Conservation (phyloP, 2,888 invertebrate species). For the Pteria penguin region DNA sequence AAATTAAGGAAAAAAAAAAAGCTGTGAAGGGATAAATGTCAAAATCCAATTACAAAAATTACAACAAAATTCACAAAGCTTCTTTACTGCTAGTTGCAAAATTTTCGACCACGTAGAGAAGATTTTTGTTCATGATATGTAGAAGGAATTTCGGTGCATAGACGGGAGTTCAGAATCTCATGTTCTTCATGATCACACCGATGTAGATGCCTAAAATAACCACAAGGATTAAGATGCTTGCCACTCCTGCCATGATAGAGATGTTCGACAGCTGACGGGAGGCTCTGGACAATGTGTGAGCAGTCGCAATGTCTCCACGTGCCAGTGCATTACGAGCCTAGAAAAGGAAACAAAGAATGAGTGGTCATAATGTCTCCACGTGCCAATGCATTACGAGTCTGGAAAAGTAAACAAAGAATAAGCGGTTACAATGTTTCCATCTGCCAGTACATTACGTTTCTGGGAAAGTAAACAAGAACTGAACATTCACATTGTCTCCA, state of each 20-base stretch:
- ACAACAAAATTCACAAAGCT: too few species aligned
- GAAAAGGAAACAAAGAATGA: constrained; percentile 15
- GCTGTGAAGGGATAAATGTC: too few species aligned
- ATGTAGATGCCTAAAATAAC: constrained; percentile 52
- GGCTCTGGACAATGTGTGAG: constrained; percentile 38
- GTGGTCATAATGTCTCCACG: constrained; percentile 48
- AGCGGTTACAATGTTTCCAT: constrained; percentile 46
- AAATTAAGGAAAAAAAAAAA: too few species aligned
- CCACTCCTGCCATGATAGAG: constrained; percentile 46
- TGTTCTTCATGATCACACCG: constrained; percentile 45
- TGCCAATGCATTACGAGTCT: constrained; percentile 48
- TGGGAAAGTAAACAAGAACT: constrained; percentile 28
- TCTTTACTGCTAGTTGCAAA: too few species aligned
- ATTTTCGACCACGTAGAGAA: too few species aligned
- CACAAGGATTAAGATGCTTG: constrained; percentile 34
- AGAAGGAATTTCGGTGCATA: too few species aligned
- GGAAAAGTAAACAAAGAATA: constrained; percentile 17
- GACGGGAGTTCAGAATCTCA: too few species aligned
- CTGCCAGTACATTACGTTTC: constrained; percentile 45
- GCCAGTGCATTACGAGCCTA: constrained; percentile 49
- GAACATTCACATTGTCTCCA: constrained; percentile 44
- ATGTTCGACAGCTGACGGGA: constrained; percentile 54
- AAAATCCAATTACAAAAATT: too few species aligned
- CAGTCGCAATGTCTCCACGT: constrained; percentile 45
- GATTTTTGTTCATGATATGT: too few species aligned